phyloP scores from a whole-genome alignment of 2,113 vertebrate genomes.

The Aspidoscelis tigris region DNA sequence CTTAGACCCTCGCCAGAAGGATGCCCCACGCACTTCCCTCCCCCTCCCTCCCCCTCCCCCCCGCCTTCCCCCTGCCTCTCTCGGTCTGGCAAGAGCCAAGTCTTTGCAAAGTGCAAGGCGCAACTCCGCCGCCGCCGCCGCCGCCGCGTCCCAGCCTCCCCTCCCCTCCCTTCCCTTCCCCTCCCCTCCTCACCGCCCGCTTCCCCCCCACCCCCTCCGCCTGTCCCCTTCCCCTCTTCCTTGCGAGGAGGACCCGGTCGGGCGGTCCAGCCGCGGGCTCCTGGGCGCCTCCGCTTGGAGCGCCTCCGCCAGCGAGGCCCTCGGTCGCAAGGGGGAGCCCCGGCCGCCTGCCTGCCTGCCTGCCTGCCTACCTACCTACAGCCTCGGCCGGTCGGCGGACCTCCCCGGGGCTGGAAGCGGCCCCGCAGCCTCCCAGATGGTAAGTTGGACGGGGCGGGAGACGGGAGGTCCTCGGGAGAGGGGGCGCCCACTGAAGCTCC shows the following conservation, averaged over 20 bases:
- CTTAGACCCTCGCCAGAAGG: background rate
- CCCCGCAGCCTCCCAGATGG: conserved; percentile 76
- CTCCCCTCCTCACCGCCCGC: background rate
- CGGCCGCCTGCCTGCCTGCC: conserved; percentile 47
- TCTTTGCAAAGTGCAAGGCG: background rate
- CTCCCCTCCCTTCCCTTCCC: conserved; percentile 34
- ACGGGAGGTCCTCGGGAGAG: background rate
- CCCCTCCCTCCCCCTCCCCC: too few species aligned
- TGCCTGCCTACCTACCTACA: conserved; percentile 40
- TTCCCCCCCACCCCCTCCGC: conserved; percentile 40
- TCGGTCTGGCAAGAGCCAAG: conserved; percentile 36
- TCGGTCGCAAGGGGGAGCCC: conserved; percentile 54
- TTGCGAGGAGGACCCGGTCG: conserved; percentile 53
- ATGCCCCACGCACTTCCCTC: too few species aligned
- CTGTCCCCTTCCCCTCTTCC: conserved; percentile 60
- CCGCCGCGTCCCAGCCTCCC: conserved; percentile 54
- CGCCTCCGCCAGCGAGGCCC: too few species aligned
- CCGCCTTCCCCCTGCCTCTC: conserved; percentile 33
- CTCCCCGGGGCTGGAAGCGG: conserved; percentile 73
- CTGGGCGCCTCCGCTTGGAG: background rate
- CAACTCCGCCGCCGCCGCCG: conserved; percentile 26
- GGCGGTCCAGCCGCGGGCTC: conserved; percentile 19
- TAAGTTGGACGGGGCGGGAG: conserved; percentile 72
- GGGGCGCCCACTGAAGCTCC: background rate
- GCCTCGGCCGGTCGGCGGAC: conserved; percentile 56